Base-by-base conservation (phyloP, 2,797 vertebrate genomes). In the Rhynchonycteris naso region DNA sequence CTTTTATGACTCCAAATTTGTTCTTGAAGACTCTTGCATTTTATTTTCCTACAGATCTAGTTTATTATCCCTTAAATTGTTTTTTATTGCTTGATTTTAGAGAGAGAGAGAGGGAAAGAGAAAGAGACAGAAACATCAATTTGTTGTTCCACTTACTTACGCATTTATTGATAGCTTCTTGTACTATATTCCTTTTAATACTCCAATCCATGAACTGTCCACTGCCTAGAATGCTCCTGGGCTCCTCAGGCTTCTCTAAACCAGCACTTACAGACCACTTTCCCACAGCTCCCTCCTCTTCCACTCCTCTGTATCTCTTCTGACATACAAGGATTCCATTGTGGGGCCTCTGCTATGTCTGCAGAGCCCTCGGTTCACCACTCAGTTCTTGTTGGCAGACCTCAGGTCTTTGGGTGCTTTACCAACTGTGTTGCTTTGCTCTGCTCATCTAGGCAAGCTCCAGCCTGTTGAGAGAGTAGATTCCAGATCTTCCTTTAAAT, bases 371-470 rank as follows among this genome's bases (percentile, higher is more conserved):
- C 0, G 65, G 84, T 65, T 81, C n/a, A 0, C 18, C 19, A 7
- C 38, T 66, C 33, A 47, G 58, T 47, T 85, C 71, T 91, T 50
- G 1, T 28, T 76, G n/a, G 66, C 84, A 89, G 54, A 65, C 79
- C 78, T 96, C 47, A 59, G 58, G 74, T 74, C 72, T 96, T 61
- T 35, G 68, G 54, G 16, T 85, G n/a, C n/a, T 66, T 74, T 79
- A 61, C 63, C 56, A 43, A 0, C 6, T 43, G 69, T 61, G 30
- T 58, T 86, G 68, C 85, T 84, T 65, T 16, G 54, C 58, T 72
- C 82, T 93, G 80, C 71, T 21, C 26, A 13, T 35, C 54, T 54
- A 50, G 63, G 80, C 97, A 97, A 86, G 93, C 56, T 43, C 26
- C 47, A 78, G 88, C 92, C 66, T 95, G 90, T 74, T 85, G 28